Evolutionary conservation across 2,888 invertebrate genomes (phyloP).

Genomic region (Erebia aethiops): DNA sequence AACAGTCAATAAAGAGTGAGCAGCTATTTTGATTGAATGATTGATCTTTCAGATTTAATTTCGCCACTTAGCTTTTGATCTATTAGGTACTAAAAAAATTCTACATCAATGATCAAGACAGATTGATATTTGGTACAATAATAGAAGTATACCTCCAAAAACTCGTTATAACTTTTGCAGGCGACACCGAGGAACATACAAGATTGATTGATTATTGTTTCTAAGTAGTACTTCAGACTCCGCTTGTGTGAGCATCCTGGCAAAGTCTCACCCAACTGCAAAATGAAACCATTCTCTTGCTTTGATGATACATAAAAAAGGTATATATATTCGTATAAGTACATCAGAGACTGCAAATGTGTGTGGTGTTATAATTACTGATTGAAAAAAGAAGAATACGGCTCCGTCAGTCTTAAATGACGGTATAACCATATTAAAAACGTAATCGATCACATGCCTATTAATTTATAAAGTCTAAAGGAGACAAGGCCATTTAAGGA

Average conservation of each 20-base stretch:
- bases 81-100: too few species aligned
- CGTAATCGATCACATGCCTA: too few species aligned
- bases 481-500: too few species aligned
- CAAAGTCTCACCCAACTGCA: constrained; percentile 18
- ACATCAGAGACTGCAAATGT: too few species aligned
- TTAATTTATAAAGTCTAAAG: too few species aligned
- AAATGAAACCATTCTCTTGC: background rate
- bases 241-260: constrained; percentile 22
- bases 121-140: background rate
- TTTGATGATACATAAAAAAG: background rate
- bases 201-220: constrained; percentile 24
- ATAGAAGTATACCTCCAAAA: constrained; percentile 14
- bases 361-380: too few species aligned
- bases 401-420: too few species aligned
- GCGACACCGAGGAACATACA: constrained; percentile 15
- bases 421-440: too few species aligned
- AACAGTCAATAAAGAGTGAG: background rate
- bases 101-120: too few species aligned
- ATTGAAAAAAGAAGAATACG: too few species aligned
- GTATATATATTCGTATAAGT: too few species aligned
- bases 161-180: constrained; percentile 24
- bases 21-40: background rate
- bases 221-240: constrained; percentile 23
- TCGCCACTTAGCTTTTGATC: background rate
- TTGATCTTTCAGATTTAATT: background rate